Evolutionary conservation across 2,888 invertebrate genomes (phyloP), one percentile per base, ranked within the genome.

Genomic region (Periphyllus acericola): DNA sequence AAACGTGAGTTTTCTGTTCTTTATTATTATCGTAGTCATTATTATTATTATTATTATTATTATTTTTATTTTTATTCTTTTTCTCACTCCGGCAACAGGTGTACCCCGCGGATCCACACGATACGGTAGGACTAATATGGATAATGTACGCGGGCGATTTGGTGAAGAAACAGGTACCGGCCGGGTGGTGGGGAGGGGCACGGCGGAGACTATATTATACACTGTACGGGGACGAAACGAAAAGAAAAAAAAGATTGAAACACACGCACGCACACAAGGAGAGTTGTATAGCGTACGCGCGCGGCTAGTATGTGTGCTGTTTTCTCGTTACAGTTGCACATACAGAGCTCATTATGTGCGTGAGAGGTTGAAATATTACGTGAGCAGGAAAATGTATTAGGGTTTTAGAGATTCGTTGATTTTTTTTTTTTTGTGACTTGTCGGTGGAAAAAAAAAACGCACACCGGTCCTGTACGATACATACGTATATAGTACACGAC

Each of bases 1-100:
- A 87, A 87, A 87, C 87, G 87, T 87, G 87, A 87, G 87, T 87
- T 87, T 87, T 87, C 74, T 46, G 87, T 87, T 87, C 87, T 87
- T 87, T 87, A 87, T 87, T 87, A 87, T 87, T 87, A 87, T 87
- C 72, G 72, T 80, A 72, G 86, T 86, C 72, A 29, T 86, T 40
- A 80, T 86, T 80, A 79, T 83, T 83, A 66, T 74, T 83, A 66
- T 74, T 83, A 52, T 83, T 84, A 55, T 75, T 66, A 40, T 40
- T 60, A 19, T 83, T 83, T 83, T 60, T 60, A 14, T 29, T 36
- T 25, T 60, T 52, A n/a, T 83, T 78, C 46, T 76, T 78, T 68
- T 68, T 76, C 17, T 29, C 46, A 74, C 74, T 55, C 55, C 52
- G 29, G 36, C 87, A 87, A 87, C 87, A 87, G 87, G 87, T 87